Evolutionary conservation across 2,888 invertebrate genomes (phyloP).

Genomic region (Spodoptera exigua): DNA sequence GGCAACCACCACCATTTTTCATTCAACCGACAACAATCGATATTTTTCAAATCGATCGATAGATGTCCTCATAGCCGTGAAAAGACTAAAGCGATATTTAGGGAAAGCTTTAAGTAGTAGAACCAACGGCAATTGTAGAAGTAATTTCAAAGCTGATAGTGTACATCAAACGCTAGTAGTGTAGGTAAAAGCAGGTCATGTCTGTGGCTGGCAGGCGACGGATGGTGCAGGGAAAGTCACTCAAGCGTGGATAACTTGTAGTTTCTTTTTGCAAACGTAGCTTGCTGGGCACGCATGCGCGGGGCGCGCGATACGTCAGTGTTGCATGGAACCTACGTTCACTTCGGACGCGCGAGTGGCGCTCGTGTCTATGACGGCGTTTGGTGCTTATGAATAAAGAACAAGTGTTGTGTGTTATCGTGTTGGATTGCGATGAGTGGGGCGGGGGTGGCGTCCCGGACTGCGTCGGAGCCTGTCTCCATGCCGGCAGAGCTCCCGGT

Average conservation of each 20-base stretch:
- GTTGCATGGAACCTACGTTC: slow-evolving; percentile 84
- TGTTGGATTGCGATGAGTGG: slow-evolving; percentile 77
- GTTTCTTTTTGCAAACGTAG: slow-evolving; percentile 84
- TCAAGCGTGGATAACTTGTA: slow-evolving; percentile 72
- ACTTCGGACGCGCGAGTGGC: slow-evolving; percentile 87
- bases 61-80: not conserved
- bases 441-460: slow-evolving; percentile 80
- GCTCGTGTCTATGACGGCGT: slow-evolving; percentile 71
- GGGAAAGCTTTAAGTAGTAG: slow-evolving; percentile 53
- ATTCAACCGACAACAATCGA: no score
- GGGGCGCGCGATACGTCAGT: slow-evolving; percentile 80
- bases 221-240: slow-evolving; percentile 81
- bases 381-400: slow-evolving; percentile 77
- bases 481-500: slow-evolving; percentile 80
- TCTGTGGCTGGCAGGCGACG: slow-evolving; percentile 67
- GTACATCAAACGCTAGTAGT: slow-evolving; percentile 51
- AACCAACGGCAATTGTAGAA: slow-evolving; percentile 3
- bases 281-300: slow-evolving; percentile 80
- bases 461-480: slow-evolving; percentile 69
- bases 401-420: slow-evolving; percentile 68
- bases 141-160: slow-evolving; percentile 40
- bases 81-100: slow-evolving; percentile 12
- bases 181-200: slow-evolving; percentile 84
- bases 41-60: no score
- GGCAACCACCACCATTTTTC: not conserved